Base-by-base conservation (phyloP, 64 coral and sea anemone species). In the Montipora sp. region DNA sequence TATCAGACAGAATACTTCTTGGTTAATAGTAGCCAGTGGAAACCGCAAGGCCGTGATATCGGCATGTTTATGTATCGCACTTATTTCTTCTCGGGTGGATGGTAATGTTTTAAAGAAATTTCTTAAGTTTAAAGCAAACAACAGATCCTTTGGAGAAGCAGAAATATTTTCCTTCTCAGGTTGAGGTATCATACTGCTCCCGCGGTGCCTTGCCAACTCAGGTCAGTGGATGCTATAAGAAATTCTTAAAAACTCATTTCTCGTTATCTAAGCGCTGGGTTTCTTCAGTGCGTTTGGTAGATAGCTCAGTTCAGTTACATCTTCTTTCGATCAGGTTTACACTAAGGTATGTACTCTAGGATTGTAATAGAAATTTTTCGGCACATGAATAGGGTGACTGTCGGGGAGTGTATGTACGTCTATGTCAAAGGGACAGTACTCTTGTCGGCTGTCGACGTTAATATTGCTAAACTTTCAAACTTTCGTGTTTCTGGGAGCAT, bases 401-500 rank as follows among this genome's bases (percentile, higher is more conserved):
- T 5, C 73, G 73, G 73, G 27, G 46, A 13, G 27, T 13, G 36
- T 36, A 36, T 36, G 36, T 36, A 36, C 36, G 36, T 36, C 36
- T 36, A 2, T 36, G 36, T 83, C 36, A 5, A 83, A 15, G 6
- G 6, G 43, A 43, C 24, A 68, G 59, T 18, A 15, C 23, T 66
- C 36, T 36, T 36, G 36, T 36, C 36, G 36, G 36, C 20, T 71
- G 18, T 71, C 68, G 68, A 71, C 68, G 82, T 85, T 46, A 85
- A 72, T 85, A 85, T 85, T 85, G 82, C 48, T 12, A 20, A 50
- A 23, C 47, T 85, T 71, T 67, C 63, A 13, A 47, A 71, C 19
- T 85, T 85, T 85, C 82, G 59, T 85, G 82, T 85, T 70, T 46
- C 80, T 85, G 15, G 4, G 60, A 43, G 47, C 66, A 50, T 85